These are phyloP conservation scores for Argya squamiceps DNA, from an alignment of 2,797 vertebrate genomes.

Conservation along the genomic window DNA sequence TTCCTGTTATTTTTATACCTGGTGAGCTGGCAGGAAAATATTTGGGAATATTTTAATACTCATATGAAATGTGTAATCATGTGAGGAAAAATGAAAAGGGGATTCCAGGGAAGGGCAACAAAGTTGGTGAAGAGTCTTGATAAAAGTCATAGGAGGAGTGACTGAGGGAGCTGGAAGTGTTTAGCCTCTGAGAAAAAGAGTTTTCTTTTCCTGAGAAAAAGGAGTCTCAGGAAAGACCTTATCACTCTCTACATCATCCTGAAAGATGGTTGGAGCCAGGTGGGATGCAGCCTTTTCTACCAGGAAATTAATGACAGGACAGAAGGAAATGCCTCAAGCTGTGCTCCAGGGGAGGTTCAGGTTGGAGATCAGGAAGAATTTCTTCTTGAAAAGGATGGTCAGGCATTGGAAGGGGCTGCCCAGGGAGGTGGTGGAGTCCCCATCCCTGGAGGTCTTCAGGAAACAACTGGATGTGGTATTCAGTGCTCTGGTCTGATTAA, in stretches of 20 bases:
- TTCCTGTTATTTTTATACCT: neutral
- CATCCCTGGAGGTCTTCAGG: neutral
- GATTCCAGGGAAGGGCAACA: accelerated
- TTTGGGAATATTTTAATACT: neutral
- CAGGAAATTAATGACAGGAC: neutral
- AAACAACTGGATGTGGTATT: neutral
- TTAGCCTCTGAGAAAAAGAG: neutral
- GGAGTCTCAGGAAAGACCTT: neutral
- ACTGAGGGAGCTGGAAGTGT: neutral
- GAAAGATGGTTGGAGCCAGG: neutral
- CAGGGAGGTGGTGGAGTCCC: neutral
- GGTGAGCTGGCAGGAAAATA: neutral
- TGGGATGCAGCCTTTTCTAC: neutral
- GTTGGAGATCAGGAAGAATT: neutral
- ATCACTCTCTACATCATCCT: accelerated
- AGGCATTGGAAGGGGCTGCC: neutral
- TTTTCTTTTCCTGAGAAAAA: too few relatives aligned
- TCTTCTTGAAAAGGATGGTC: neutral
- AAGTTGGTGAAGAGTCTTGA: neutral
- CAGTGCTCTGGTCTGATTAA: neutral
- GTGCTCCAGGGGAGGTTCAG: neutral
- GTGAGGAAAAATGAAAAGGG: neutral
- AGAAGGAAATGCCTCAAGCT: neutral
- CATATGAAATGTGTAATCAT: neutral
- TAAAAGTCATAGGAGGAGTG: neutral